These are phyloP conservation scores for Trichonephila clavipes DNA, from an alignment of 1,140 invertebrate genomes.

Conservation along the genomic window DNA sequence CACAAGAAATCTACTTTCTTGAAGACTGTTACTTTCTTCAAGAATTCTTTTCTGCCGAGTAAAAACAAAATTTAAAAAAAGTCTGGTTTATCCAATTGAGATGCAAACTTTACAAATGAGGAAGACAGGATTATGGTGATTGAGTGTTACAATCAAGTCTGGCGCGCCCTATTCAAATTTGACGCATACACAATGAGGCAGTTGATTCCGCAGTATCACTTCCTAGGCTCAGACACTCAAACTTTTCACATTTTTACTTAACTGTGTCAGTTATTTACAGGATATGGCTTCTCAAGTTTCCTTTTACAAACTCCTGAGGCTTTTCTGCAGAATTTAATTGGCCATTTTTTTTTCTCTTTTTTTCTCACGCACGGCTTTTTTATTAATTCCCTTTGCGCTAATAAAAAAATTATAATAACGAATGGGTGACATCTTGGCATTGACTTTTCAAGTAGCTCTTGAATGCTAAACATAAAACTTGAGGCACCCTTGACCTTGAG, in stretches of 20 bases:
- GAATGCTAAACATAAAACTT: constrained; percentile 4
- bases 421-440: constrained; percentile 34
- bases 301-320: neutral
- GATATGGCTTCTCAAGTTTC: neutral
- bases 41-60: too few relatives aligned
- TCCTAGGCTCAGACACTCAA: neutral
- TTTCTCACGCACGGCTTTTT: too few relatives aligned
- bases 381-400: neutral
- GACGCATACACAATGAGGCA: neutral
- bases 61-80: too few relatives aligned
- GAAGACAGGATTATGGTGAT: neutral
- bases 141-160: neutral
- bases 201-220: neutral
- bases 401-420: neutral
- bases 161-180: neutral
- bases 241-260: constrained; percentile 20
- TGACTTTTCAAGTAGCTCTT: constrained; percentile 15
- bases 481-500: constrained; percentile 4
- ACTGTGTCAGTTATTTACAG: constrained; percentile 14
- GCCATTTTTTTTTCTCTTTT: neutral
- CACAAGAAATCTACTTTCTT: too few relatives aligned
- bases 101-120: neutral
- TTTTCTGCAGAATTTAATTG: neutral
- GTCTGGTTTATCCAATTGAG: too few relatives aligned
- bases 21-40: too few relatives aligned